Evolutionary conservation across 2,113 vertebrate species (phyloP).

Genomic region (Tragulus kanchil): DNA sequence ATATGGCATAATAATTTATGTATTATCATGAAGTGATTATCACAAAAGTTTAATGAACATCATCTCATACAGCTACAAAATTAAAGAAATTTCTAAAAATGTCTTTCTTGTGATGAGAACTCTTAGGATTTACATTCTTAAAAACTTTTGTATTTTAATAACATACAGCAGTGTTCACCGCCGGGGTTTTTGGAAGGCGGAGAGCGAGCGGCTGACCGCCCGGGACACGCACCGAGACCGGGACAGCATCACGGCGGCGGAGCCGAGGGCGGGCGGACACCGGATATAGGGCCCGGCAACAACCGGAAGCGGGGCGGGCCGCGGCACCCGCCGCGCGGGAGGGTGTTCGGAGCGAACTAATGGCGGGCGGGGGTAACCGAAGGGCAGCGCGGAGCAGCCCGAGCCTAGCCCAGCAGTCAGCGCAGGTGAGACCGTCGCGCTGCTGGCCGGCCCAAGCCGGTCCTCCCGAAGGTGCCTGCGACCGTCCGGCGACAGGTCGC

Average conservation of each 20-base stretch:
- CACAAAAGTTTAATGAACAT: neutral
- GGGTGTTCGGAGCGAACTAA: slow-evolving; percentile 31
- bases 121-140: neutral
- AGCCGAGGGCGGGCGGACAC: slow-evolving; percentile 85
- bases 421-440: fast-evolving
- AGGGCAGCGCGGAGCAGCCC: fast-evolving
- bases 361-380: neutral
- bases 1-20: neutral
- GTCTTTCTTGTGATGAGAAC: neutral
- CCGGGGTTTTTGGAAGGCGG: slow-evolving; percentile 88
- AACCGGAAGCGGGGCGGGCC: slow-evolving; percentile 73
- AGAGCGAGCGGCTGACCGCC: slow-evolving; percentile 93
- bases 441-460: neutral
- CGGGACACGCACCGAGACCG: slow-evolving; percentile 93
- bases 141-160: neutral
- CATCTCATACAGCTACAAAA: neutral
- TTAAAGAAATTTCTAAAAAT: neutral
- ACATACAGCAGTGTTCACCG: neutral
- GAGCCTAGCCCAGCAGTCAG: fast-evolving
- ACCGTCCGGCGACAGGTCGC: neutral
- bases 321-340: neutral
- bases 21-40: neutral
- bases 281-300: slow-evolving; percentile 80
- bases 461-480: neutral
- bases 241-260: slow-evolving; percentile 85